Percentiles rank a stretch among this genome's conserved stretches.
These are phyloP conservation scores for Pseudochirops cupreus DNA, from an alignment of 2,797 vertebrate species.

Conservation along the genomic window DNA sequence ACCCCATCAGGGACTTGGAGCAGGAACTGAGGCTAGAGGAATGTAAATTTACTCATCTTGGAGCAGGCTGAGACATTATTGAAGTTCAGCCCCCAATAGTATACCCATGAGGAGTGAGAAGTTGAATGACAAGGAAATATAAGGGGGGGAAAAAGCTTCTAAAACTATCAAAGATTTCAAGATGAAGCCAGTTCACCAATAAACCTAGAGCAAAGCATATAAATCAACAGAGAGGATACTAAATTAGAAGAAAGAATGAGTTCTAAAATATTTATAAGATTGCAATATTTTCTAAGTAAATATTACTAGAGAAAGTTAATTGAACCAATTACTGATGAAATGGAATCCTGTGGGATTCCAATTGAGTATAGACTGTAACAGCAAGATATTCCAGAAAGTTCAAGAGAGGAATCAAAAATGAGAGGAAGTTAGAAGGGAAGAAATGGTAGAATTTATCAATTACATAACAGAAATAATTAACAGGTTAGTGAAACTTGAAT, in stretches of 20 bases:
- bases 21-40: neutral
- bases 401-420: neutral
- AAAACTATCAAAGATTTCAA: neutral
- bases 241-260: neutral
- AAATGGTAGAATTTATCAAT: neutral
- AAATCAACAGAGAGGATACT: neutral
- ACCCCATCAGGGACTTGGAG: neutral
- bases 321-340: neutral
- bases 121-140: neutral
- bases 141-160: neutral
- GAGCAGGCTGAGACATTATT: neutral
- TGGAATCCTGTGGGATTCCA: neutral
- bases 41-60: neutral
- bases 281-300: neutral
- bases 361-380: neutral
- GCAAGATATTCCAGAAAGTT: neutral
- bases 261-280: neutral
- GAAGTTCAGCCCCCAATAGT: neutral
- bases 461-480: neutral
- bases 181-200: neutral
- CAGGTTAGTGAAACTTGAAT: neutral
- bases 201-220: neutral
- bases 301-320: neutral
- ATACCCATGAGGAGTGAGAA: neutral
- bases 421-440: neutral